These are phyloP conservation scores for Platycnemis pennipes DNA, from an alignment of 2,888 invertebrate genomes.

Conservation along the genomic window DNA sequence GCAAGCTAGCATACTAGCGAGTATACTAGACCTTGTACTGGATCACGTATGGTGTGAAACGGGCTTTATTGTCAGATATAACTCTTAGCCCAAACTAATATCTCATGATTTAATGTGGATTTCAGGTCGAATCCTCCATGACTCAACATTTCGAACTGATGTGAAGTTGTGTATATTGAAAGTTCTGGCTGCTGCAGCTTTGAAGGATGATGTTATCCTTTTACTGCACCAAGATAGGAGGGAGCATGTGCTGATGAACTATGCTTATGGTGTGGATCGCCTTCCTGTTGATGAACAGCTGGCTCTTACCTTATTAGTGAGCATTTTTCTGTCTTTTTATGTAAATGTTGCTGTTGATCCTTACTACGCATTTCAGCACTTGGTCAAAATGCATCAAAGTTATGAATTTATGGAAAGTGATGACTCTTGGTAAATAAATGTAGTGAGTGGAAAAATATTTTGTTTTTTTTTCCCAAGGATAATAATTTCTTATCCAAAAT, in stretches of 20 bases:
- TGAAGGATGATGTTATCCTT: constrained; percentile 94
- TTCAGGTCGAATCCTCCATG: constrained; percentile 84
- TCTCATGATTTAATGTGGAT: constrained; percentile 64
- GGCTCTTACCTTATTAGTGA: constrained; percentile 89
- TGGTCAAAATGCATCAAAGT: no score
- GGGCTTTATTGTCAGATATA: no score
- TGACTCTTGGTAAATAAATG: no score
- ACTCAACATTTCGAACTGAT: constrained; percentile 81
- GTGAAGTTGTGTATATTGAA: constrained; percentile 86
- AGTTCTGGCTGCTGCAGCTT: constrained; percentile 87
- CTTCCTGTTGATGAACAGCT: constrained; percentile 88
- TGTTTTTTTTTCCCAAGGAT: no score
- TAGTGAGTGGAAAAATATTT: no score
- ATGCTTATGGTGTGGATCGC: constrained; percentile 89
- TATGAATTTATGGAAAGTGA: no score
- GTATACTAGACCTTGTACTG: no score
- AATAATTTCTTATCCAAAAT: no score
- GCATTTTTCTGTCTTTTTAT: constrained; percentile 76
- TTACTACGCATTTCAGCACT: no score
- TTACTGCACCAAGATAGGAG: constrained; percentile 94
- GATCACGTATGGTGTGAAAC: no score
- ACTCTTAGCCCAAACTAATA: no score
- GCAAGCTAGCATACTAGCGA: no score
- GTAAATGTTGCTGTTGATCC: background rate
- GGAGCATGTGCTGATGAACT: constrained; percentile 94